Percentiles rank a stretch among this genome's conserved stretches.
Evolutionary conservation across 2,797 vertebrate species (phyloP).

Genomic region (Sebastes paucispinis): DNA sequence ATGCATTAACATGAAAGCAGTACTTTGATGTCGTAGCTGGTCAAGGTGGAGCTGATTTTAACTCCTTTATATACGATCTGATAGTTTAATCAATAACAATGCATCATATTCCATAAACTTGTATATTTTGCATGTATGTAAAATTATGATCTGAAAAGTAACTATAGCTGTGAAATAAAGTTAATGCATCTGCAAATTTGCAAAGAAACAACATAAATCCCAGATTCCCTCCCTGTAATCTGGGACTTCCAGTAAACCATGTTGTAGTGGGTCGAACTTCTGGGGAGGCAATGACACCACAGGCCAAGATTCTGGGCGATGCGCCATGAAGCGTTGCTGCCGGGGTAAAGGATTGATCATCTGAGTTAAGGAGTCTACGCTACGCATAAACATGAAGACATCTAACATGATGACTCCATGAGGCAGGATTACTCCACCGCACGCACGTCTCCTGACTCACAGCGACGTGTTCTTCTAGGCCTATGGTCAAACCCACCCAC

Average conservation of each 20-base stretch:
- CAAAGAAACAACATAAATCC: not conserved
- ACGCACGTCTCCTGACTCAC: constrained; percentile 62
- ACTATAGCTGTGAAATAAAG: not conserved
- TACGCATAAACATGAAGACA: constrained; percentile 62
- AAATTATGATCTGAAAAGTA: not conserved
- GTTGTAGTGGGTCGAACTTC: constrained; percentile 36
- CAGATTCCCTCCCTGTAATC: constrained; percentile 5
- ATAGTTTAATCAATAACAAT: not conserved
- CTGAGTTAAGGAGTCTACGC: constrained; percentile 60
- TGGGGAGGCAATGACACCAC: constrained; percentile 57
- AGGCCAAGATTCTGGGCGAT: constrained; percentile 50
- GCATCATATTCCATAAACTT: no score
- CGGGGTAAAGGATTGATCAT: constrained; percentile 58
- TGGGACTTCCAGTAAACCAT: constrained; percentile 21
- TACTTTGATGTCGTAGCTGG: not conserved
- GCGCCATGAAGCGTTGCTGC: constrained; percentile 58
- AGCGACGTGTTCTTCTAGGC: constrained; percentile 18
- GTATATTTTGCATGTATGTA: not conserved
- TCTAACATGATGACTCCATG: constrained; percentile 66
- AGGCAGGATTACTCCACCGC: constrained; percentile 62
- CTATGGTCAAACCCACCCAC: constrained; percentile 43
- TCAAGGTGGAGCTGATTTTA: not conserved
- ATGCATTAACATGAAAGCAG: not conserved
- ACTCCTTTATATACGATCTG: not conserved
- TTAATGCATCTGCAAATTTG: not conserved